Evolutionary conservation across 2,113 vertebrate species (phyloP), one percentile per base, ranked within the genome.

Genomic region (Otus sunia): DNA sequence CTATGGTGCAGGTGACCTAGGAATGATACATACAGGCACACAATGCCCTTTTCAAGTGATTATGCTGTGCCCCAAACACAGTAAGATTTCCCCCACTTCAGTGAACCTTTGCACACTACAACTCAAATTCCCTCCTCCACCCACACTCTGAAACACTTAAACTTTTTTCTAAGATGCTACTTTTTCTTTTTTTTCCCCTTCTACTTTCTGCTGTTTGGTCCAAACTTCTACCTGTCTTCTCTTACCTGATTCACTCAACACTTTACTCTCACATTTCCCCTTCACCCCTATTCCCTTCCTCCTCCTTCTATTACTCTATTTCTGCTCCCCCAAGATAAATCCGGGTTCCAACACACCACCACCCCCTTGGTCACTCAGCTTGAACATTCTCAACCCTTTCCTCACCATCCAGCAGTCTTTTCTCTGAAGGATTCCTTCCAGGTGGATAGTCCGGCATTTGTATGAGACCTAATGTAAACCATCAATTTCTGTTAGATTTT

Each of bases 41-140:
- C 5, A 52, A 63, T 4, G 10, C 16, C 34, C 20, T 47, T 72
- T 72, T 27, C 62, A 58, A 2, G 1, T 21, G 29, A 37, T 7
- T 39, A 0, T 8, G 52, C 15, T 58, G 49, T 37, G 47, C 34
- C 20, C 4, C n/a, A 76, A 78, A 43, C 11, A 23, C 0, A 0
- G 29, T 5, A 25, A 59, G 29, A 41, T 52, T 41, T 34, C 10
- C 17, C 16, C 9, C 25, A 12, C 10, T 55, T 22, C 30, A 45
- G 15, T 7, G 23, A 6, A 23, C 15, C 7, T 17, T 59, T 30
- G 14, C 17, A 60, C 18, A 15, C 7, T 34, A 22, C 10, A 71
- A 14, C 32, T 47, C 32, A 26, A 67, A 52, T 14, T 39, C 6
- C 26, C 13, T 68, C 29, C 34, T 59, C 43, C 16, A 39, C 15